Base-by-base conservation (phyloP, 2,113 vertebrate genomes). In the Scytalopus superciliaris region DNA sequence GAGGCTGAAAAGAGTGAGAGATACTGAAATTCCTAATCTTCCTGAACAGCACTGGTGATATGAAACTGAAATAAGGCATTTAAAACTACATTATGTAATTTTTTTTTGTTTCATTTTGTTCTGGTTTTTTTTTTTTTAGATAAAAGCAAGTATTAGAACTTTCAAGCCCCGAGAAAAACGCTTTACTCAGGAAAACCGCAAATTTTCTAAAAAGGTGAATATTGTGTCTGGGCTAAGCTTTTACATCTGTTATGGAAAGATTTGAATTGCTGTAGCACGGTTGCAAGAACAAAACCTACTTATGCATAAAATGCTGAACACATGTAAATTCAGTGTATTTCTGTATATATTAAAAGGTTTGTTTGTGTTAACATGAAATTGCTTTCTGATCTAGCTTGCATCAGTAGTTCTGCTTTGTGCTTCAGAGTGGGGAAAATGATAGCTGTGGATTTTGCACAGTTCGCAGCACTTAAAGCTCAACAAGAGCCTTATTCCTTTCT, bases 121-220 rank as follows among this genome's bases (percentile, higher is more conserved):
- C n/a, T n/a, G n/a, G n/a, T n/a, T n/a, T 28, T 33, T 33, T 73
- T 19, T 10, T 74, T 62, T 6, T 35, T n/a, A 99, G 99, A 96
- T 99, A 87, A 98, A 98, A 98, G 99, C 99, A 77, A 98, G 98
- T 19, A 73, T 99, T 80, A 98, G 97, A 96, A 99, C 99, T 35
- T 99, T 99, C 92, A 96, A 97, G 52, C 99, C 99, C 12, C 98
- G 98, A 91, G 99, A 99, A 95, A 98, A 97, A 37, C 98, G 98
- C 95, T 98, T 98, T 74, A 89, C 94, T 6, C 99, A 99, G 93
- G 99, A 99, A 67, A 98, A 97, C 83, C 96, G 97, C 39, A 99
- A 99, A 95, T 98, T 99, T 94, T 99, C 98, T 90, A 99, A 99
- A 98, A 99, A 99, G 99, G 99, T 99, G 93, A 84, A 98, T 27